Base-by-base conservation (phyloP, 2,888 invertebrate species). In the Aspidiotus rigidus region DNA sequence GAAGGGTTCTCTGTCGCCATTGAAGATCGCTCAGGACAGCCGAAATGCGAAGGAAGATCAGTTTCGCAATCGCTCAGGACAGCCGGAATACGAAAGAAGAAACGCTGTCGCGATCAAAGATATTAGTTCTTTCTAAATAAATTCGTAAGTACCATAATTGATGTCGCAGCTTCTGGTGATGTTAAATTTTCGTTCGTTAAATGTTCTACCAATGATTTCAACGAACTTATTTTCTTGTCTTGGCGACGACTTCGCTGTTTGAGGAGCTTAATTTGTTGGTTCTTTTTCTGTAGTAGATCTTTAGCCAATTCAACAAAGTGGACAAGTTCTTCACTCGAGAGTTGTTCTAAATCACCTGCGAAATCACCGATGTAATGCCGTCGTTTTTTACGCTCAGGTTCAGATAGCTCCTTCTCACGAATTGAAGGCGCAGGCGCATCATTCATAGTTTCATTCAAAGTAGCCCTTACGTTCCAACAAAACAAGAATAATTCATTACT, bases 321-420 rank as follows among this genome's bases (percentile, higher is more conserved):
- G 8, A 15, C 8, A 56, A 56, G 56, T 56, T 56, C 8, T n/a
- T 56, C 15, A 8, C 16, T 10, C 9, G 15, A 56, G 15, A n/a
- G 15, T 10, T n/a, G 11, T 8, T 10, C 15, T 15, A 10, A 15
- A n/a, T 56, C 56, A 56, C 11, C 56, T n/a, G 16, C n/a, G 15
- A 56, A 56, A 56, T 56, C 56, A 56, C 15, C 15, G 16, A 56
- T n/a, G 15, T 56, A 56, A 56, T 56, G 16, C 9, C 56, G n/a
- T 13, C 56, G 56, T 56, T 56, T 56, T 56, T 56, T 56, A 13
- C 16, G 15, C 9, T 7, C 56, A 56, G 56, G 56, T 56, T 56
- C 9, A n/a, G 11, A 10, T 15, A 56, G 16, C 11, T 44, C 11
- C 9, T 11, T 10, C 9, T 44, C 49, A 44, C 49, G 11, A 44